Conservation (phyloP, 2,888 invertebrate species). For the Cerceris ruficornis region DNA sequence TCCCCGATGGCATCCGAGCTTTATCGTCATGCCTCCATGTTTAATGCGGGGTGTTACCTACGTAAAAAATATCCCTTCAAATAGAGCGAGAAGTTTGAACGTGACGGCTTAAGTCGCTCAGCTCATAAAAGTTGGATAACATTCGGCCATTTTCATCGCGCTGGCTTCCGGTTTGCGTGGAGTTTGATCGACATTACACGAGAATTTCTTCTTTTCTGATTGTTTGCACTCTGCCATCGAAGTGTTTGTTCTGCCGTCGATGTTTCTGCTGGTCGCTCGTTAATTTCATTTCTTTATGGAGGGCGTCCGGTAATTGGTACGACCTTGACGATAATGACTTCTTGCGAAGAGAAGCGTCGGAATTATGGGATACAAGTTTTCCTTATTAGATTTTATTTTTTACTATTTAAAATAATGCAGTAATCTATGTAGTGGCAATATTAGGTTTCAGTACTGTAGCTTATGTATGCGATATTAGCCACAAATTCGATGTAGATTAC, state of each 20-base stretch:
- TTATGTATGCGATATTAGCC: too few species aligned
- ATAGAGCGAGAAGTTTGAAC: neutral
- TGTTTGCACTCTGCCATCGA: neutral
- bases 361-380: too few species aligned
- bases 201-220: neutral
- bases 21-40: neutral
- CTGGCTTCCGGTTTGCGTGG: neutral
- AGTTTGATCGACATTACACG: neutral
- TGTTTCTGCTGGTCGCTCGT: too few species aligned
- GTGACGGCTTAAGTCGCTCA: neutral
- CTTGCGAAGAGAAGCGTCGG: too few species aligned
- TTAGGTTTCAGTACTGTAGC: too few species aligned
- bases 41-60: neutral
- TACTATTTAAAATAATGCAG: too few species aligned
- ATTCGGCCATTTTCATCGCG: neutral
- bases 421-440: too few species aligned
- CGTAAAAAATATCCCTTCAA: neutral
- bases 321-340: too few species aligned
- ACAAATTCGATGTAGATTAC: too few species aligned
- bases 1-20: neutral
- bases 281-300: too few species aligned
- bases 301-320: too few species aligned
- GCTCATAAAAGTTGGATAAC: neutral
- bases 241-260: neutral
- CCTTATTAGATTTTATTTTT: too few species aligned